Percentiles rank a stretch among this genome's conserved stretches.
Evolutionary conservation across 1,140 invertebrate genomes (phyloP).

Genomic region (Zaprionus kolodkinae): DNA sequence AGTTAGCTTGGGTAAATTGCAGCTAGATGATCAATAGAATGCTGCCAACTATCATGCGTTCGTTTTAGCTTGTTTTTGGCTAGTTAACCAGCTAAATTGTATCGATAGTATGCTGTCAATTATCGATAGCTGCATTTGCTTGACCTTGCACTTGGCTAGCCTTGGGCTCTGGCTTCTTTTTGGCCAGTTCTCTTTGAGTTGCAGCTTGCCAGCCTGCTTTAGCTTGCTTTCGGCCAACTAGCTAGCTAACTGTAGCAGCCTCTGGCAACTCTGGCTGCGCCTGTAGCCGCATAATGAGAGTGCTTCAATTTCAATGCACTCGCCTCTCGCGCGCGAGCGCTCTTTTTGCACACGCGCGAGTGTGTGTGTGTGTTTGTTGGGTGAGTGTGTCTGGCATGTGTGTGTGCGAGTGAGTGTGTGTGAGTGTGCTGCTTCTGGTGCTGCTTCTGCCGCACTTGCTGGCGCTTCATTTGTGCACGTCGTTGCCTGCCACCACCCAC

Average conservation of each 20-base stretch:
- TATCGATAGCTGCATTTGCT: too few relatives aligned
- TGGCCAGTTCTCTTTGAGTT: not conserved
- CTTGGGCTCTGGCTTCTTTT: not conserved
- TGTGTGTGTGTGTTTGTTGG: constrained; percentile 18
- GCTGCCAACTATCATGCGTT: too few relatives aligned
- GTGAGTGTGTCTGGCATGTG: constrained; percentile 13
- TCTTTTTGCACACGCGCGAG: constrained; percentile 16
- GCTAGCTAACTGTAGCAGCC: not conserved
- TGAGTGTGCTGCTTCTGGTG: constrained; percentile 24
- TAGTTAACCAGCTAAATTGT: too few relatives aligned
- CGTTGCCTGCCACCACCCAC: constrained; percentile 16
- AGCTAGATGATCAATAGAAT: too few relatives aligned
- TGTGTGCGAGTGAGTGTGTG: constrained; percentile 47
- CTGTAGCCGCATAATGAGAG: constrained; percentile 72
- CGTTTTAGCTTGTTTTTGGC: too few relatives aligned
- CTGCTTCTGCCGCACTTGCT: constrained; percentile 32
- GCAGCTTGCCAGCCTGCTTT: not conserved
- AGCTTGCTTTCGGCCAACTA: not conserved
- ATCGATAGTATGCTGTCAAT: too few relatives aligned
- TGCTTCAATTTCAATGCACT: constrained; percentile 60
- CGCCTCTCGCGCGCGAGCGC: constrained; percentile 33
- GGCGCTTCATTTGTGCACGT: constrained; percentile 56
- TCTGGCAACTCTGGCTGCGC: constrained; percentile 21
- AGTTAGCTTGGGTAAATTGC: too few relatives aligned
- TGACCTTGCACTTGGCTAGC: too few relatives aligned